These are phyloP conservation scores for Psittacula echo DNA, from an alignment of 2,797 vertebrate genomes.

Conservation along the genomic window DNA sequence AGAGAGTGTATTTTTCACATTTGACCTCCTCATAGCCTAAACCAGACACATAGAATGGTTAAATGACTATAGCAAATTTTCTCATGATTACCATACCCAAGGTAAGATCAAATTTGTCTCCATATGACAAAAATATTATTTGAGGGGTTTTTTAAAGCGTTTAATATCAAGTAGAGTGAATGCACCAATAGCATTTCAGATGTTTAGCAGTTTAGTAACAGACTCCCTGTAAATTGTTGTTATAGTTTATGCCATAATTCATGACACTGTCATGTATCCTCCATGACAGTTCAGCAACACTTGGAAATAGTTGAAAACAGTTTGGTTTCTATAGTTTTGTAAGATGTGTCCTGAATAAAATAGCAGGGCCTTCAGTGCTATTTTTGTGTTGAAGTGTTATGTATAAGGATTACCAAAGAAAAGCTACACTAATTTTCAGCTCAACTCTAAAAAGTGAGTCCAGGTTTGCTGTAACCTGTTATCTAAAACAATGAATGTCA, in stretches of 20 bases:
- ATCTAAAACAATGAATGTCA: not conserved
- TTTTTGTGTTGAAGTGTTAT: not conserved
- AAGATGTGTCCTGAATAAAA: not conserved
- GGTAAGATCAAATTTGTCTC: not conserved
- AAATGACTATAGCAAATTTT: not conserved
- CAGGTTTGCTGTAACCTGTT: not conserved
- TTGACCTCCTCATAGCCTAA: not conserved
- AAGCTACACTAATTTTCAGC: not conserved
- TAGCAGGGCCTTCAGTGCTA: not conserved
- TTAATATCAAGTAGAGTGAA: not conserved
- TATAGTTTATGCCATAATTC: not conserved
- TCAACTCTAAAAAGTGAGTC: not conserved
- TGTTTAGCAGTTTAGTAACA: not conserved
- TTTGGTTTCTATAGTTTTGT: not conserved
- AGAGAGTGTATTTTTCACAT: accelerated
- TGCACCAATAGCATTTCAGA: not conserved
- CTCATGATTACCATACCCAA: not conserved
- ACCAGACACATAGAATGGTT: not conserved
- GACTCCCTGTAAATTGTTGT: not conserved
- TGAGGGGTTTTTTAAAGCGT: not conserved
- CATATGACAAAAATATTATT: not conserved
- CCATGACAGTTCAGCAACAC: not conserved
- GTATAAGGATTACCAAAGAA: not conserved
- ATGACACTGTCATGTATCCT: not conserved
- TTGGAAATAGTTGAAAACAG: not conserved